These are phyloP conservation scores for Cyrtorhinus lividipennis DNA, from an alignment of 1,140 invertebrate species.

Conservation along the genomic window DNA sequence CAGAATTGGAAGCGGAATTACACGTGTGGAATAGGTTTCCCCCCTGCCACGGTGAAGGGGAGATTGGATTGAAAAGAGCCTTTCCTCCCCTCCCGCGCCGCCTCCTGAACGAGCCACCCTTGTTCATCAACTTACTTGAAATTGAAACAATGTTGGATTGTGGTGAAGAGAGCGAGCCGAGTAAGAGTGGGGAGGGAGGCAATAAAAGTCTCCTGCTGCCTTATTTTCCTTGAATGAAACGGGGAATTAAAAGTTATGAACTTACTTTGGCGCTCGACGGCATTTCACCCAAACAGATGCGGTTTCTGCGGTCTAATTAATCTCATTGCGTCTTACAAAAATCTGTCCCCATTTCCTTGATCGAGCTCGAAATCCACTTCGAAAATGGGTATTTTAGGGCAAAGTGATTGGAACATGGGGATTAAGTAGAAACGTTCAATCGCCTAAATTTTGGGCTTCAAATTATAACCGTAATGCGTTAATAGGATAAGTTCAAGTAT, in stretches of 20 bases:
- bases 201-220: not conserved
- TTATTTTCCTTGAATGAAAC: not conserved
- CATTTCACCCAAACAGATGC: no score
- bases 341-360: no score
- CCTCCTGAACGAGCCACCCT: not conserved
- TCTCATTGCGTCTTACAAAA: no score
- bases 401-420: no score
- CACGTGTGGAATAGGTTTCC: constrained; percentile 5
- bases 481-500: no score
- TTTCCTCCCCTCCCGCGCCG: not conserved
- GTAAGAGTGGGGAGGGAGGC: not conserved
- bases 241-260: not conserved
- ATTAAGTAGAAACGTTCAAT: no score
- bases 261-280: no score
- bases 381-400: no score
- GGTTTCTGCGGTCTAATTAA: no score
- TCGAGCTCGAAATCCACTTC: no score
- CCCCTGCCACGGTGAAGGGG: not conserved
- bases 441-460: no score
- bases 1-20: constrained; percentile 8
- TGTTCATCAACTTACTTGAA: constrained; percentile 10
- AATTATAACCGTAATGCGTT: no score
- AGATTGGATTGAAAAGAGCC: constrained; percentile 7
- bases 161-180: not conserved
- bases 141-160: constrained; percentile 9